These are phyloP conservation scores for Camponotus floridanus DNA, from an alignment of 1,140 invertebrate species.

Conservation along the genomic window DNA sequence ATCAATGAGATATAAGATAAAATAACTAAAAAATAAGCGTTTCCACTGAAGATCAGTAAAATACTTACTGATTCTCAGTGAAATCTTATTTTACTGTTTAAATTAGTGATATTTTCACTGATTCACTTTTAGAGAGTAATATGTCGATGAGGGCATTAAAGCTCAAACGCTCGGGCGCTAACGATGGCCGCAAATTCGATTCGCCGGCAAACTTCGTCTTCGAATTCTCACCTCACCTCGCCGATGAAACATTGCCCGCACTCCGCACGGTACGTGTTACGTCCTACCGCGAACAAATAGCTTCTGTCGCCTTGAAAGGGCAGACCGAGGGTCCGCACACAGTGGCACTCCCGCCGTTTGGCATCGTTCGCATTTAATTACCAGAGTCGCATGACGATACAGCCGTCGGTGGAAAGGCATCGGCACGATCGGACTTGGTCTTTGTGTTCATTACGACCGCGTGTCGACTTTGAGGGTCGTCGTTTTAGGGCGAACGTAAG, in stretches of 20 bases:
- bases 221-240: constrained; percentile 30
- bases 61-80: too few relatives aligned
- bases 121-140: too few relatives aligned
- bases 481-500: not conserved
- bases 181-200: constrained; percentile 52
- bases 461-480: not conserved
- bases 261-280: constrained; percentile 26
- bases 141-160: not conserved
- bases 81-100: too few relatives aligned
- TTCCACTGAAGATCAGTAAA: too few relatives aligned
- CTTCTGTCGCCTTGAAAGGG: constrained; percentile 4
- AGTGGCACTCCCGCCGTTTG: not conserved
- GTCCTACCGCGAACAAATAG: constrained; percentile 39
- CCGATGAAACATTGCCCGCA: constrained; percentile 6
- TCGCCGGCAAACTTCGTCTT: constrained; percentile 50
- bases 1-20: too few relatives aligned
- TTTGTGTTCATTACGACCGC: constrained; percentile 30
- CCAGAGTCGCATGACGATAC: not conserved
- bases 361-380: constrained; percentile 62
- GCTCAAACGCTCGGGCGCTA: not conserved
- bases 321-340: not conserved
- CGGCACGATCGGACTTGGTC: constrained; percentile 23
- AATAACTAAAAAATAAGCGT: too few relatives aligned
- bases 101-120: too few relatives aligned
- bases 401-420: constrained; percentile 30